Percentiles rank a stretch among this genome's conserved stretches.
phyloP scores from a whole-genome alignment of 2,113 vertebrate genomes.

The Excalfactoria chinensis region DNA sequence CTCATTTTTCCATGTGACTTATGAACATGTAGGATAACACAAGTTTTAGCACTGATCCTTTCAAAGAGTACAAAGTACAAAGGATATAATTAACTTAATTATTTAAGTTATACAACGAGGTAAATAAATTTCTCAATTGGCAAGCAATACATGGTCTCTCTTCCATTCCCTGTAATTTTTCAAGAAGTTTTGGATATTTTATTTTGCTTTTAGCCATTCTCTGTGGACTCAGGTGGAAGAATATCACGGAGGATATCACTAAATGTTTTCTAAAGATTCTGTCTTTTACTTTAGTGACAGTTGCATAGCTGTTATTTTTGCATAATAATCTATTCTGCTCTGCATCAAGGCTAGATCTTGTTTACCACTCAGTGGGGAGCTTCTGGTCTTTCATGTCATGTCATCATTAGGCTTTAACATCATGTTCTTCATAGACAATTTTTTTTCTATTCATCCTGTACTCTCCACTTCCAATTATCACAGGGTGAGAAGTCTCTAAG shows the following conservation, averaged over 20 bases:
- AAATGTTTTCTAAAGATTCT: background rate
- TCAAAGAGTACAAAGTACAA: background rate
- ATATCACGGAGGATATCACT: background rate
- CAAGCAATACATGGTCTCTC: background rate
- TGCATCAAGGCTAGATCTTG: background rate
- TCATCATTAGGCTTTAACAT: background rate
- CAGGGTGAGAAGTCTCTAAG: background rate
- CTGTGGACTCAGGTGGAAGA: background rate
- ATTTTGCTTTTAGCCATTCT: background rate
- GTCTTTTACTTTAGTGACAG: background rate
- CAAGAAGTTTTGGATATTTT: background rate
- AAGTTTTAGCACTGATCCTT: background rate
- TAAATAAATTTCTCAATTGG: background rate
- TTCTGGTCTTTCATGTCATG: background rate
- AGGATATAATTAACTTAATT: background rate
- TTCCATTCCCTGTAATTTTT: background rate
- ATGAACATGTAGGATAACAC: background rate
- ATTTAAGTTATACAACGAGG: background rate
- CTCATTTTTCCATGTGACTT: slow-evolving; percentile 39
- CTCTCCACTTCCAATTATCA: background rate
- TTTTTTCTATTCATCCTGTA: background rate
- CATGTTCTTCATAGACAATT: background rate
- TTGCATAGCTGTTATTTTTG: background rate
- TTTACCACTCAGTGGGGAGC: background rate
- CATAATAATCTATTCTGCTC: background rate